Percentiles rank a stretch among this genome's conserved stretches.
phyloP scores from a whole-genome alignment of 2,888 invertebrate genomes.

The Opisthograptis luteolata region DNA sequence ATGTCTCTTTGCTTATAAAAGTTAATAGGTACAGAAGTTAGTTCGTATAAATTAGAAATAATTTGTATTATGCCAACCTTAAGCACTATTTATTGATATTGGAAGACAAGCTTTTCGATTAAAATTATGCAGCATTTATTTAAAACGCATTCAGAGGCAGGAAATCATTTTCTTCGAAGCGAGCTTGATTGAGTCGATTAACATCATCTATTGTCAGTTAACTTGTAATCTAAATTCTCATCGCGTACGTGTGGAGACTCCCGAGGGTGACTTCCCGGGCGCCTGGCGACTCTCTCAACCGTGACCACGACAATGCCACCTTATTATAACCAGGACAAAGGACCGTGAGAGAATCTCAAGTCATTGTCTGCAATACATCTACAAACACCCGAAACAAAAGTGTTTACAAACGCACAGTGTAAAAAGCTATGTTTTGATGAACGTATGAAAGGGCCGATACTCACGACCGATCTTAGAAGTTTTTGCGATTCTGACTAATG shows the following conservation, averaged over 20 bases:
- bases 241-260: slow-evolving; percentile 54
- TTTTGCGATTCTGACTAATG: slow-evolving; percentile 10
- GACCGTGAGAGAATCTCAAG: slow-evolving; percentile 67
- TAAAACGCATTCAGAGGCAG: slow-evolving; percentile 28
- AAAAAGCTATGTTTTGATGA: slow-evolving; percentile 13
- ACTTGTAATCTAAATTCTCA: slow-evolving; percentile 74
- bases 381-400: slow-evolving; percentile 34
- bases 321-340: slow-evolving; percentile 68
- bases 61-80: too few relatives aligned
- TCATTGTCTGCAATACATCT: slow-evolving; percentile 55
- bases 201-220: slow-evolving; percentile 63
- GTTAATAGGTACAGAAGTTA: too few relatives aligned
- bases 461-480: slow-evolving; percentile 10
- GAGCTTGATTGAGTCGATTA: slow-evolving; percentile 59
- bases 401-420: slow-evolving; percentile 17
- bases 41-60: too few relatives aligned
- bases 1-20: too few relatives aligned
- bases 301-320: slow-evolving; percentile 74
- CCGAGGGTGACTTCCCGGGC: slow-evolving; percentile 68
- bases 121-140: slow-evolving; percentile 8
- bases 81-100: too few relatives aligned
- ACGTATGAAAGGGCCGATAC: slow-evolving; percentile 13
- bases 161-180: slow-evolving; percentile 44
- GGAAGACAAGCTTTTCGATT: background rate
- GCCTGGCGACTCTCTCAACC: slow-evolving; percentile 59